A percentile compares a stretch with the other conserved stretches of the same genome.
These are phyloP conservation scores for Malurus melanocephalus DNA, from an alignment of 2,113 vertebrate species.

Conservation along the genomic window DNA sequence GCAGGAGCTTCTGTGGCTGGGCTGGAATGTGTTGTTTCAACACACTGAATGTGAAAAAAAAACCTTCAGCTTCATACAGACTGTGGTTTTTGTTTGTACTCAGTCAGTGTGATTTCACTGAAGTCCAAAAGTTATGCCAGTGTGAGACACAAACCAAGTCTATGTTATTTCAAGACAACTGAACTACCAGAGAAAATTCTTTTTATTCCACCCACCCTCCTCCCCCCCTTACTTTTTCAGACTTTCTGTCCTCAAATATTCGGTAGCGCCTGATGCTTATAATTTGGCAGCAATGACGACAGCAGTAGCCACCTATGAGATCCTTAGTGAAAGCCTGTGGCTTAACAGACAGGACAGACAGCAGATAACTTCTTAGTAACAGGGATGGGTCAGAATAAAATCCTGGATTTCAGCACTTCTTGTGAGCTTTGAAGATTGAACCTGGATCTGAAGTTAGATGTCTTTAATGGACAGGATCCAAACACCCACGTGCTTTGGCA, in stretches of 20 bases:
- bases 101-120: conserved; percentile 49
- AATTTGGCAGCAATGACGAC: neutral
- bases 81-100: conserved; percentile 47
- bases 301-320: neutral
- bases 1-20: neutral
- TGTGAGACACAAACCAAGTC: conserved; percentile 35
- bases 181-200: neutral
- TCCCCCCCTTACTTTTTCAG: neutral
- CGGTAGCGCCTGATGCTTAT: neutral
- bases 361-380: neutral
- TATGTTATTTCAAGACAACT: conserved; percentile 44
- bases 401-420: conserved; percentile 9
- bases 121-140: conserved; percentile 43
- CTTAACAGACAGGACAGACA: neutral
- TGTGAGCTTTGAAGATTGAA: neutral
- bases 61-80: conserved; percentile 4
- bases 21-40: conserved; percentile 59
- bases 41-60: conserved; percentile 36
- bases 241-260: neutral
- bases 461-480: conserved; percentile 30
- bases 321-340: neutral
- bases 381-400: conserved; percentile 15
- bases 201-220: neutral
- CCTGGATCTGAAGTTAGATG: conserved; percentile 22
- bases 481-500: conserved; percentile 45